phyloP scores from a whole-genome alignment of 2,113 vertebrate genomes.

The Penelope pileata region DNA sequence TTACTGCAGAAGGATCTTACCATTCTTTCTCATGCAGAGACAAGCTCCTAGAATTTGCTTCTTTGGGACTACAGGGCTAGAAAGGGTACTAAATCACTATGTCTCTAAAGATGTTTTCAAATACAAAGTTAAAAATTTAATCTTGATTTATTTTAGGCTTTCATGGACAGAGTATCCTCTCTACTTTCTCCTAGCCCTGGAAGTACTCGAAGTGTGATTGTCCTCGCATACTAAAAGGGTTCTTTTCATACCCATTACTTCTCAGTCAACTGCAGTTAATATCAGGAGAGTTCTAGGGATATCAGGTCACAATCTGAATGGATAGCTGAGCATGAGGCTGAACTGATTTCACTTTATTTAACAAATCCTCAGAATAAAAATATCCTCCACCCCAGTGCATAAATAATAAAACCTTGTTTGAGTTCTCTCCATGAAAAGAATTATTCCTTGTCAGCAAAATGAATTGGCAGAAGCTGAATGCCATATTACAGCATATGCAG shows the following conservation, averaged over 20 bases:
- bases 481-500: neutral
- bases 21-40: neutral
- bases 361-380: conserved; percentile 13
- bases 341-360: neutral
- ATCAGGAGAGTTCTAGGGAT: neutral
- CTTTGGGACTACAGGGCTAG: neutral
- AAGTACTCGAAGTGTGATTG: neutral
- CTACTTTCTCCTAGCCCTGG: neutral
- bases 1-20: neutral
- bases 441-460: conserved; percentile 43
- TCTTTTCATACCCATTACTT: neutral
- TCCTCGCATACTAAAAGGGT: fast-evolving
- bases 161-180: neutral
- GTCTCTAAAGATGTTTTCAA: neutral
- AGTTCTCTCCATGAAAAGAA: neutral
- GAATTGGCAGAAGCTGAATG: conserved; percentile 58
- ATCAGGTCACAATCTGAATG: neutral
- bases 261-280: neutral
- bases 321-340: neutral
- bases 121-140: neutral
- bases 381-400: neutral
- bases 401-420: conserved; percentile 33
- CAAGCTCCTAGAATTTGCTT: neutral
- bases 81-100: neutral
- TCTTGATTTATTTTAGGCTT: neutral